Percentiles rank a stretch among this genome's conserved stretches.
Evolutionary conservation across 2,113 vertebrate genomes (phyloP).

Genomic region (Sitta europaea): DNA sequence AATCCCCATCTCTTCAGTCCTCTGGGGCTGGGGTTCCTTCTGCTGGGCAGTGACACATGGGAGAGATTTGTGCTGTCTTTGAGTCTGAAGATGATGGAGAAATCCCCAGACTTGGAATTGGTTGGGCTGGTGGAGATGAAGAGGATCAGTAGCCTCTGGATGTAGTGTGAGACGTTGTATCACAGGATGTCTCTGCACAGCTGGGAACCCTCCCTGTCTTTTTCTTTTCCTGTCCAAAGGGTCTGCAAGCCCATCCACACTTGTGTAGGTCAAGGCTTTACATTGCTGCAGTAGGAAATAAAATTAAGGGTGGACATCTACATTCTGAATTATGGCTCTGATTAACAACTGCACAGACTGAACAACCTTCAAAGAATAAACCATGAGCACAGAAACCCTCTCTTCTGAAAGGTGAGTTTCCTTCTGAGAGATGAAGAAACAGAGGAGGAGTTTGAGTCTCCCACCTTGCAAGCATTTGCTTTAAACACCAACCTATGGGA

Average conservation of each 20-base stretch:
- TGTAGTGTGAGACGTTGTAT: background rate
- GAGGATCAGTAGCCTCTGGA: accelerated
- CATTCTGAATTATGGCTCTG: background rate
- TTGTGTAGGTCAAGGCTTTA: background rate
- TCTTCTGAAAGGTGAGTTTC: background rate
- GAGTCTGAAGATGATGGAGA: background rate
- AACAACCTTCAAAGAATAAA: background rate
- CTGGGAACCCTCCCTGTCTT: background rate
- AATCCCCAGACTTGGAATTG: background rate
- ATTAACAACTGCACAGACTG: background rate
- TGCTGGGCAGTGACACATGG: background rate
- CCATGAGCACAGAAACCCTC: background rate
- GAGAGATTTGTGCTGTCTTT: background rate
- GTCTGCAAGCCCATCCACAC: background rate
- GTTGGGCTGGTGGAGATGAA: background rate
- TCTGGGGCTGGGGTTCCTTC: background rate
- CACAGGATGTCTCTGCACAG: background rate
- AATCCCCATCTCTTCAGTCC: background rate
- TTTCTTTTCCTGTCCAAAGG: background rate
- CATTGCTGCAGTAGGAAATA: background rate
- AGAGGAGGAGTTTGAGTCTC: background rate
- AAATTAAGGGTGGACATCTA: background rate
- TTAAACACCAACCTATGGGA: background rate
- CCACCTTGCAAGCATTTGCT: background rate
- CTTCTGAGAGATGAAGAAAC: background rate